phyloP scores from a whole-genome alignment of 1,140 invertebrate genomes.

The Drosophila nikananu region DNA sequence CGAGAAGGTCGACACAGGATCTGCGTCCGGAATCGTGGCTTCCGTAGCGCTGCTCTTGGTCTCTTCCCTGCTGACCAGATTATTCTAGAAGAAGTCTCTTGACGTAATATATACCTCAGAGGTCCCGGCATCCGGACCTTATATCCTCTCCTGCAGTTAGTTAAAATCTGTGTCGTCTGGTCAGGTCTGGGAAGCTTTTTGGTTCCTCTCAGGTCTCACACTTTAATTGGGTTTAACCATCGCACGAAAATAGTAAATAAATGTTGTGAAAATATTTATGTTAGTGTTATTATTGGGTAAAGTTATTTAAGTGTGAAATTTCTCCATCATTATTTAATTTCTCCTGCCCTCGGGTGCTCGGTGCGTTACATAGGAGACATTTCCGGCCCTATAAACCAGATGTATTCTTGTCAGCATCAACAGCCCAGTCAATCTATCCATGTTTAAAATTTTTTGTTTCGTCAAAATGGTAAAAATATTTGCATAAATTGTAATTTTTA shows the following conservation, averaged over 20 bases:
- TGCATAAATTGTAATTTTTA: no score
- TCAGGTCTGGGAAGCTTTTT: background rate
- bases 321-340: no score
- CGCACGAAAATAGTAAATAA: conserved; percentile 27
- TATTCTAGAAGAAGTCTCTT: conserved; percentile 13
- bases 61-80: conserved; percentile 34
- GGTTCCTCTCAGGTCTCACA: conserved; percentile 17
- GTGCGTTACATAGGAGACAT: no score
- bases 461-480: no score
- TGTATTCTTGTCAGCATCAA: no score
- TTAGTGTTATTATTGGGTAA: no score
- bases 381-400: no score
- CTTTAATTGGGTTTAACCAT: background rate
- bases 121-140: background rate
- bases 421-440: no score
- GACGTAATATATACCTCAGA: background rate
- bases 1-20: conserved; percentile 24
- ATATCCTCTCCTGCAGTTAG: background rate
- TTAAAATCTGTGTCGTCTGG: conserved; percentile 4
- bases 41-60: conserved; percentile 50
- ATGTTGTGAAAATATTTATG: conserved; percentile 24
- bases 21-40: conserved; percentile 35
- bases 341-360: no score
- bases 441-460: no score
- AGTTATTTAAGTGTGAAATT: background rate